These are phyloP conservation scores for Bos indicus DNA, from an alignment of 2,113 vertebrate genomes.

Conservation along the genomic window DNA sequence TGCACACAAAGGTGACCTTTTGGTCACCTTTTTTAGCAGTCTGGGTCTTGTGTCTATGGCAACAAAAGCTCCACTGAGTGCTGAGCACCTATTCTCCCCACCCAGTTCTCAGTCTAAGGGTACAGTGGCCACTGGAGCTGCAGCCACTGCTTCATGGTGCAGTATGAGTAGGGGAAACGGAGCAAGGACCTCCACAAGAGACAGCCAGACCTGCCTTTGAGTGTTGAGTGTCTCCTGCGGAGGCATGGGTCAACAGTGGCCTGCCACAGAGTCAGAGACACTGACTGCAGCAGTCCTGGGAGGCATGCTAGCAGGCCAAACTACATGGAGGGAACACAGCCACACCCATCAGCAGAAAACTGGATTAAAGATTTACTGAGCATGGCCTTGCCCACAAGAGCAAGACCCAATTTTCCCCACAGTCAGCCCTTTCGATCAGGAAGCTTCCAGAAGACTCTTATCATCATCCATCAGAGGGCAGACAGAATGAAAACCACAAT, in stretches of 20 bases:
- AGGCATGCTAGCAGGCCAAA: not conserved
- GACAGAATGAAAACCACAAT: not conserved
- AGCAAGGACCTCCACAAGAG: not conserved
- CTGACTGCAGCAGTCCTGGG: not conserved
- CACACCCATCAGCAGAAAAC: not conserved
- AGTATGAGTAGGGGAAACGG: not conserved
- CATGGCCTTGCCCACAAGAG: not conserved
- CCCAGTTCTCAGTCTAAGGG: not conserved
- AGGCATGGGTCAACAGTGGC: not conserved
- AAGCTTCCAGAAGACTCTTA: not conserved
- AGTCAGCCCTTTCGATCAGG: not conserved
- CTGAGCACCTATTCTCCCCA: not conserved
- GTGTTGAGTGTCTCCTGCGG: not conserved
- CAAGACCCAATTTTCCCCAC: not conserved
- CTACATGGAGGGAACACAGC: not conserved
- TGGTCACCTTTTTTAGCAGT: not conserved
- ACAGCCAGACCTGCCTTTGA: not conserved
- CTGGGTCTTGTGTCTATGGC: not conserved
- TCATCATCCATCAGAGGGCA: not conserved
- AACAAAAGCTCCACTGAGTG: not conserved
- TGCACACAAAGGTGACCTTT: not conserved
- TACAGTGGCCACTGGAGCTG: not conserved
- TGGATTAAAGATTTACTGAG: not conserved
- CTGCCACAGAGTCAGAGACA: not conserved
- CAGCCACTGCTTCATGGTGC: not conserved